These are phyloP conservation scores for Phasianus colchicus DNA, from an alignment of 2,113 vertebrate genomes.

Conservation along the genomic window DNA sequence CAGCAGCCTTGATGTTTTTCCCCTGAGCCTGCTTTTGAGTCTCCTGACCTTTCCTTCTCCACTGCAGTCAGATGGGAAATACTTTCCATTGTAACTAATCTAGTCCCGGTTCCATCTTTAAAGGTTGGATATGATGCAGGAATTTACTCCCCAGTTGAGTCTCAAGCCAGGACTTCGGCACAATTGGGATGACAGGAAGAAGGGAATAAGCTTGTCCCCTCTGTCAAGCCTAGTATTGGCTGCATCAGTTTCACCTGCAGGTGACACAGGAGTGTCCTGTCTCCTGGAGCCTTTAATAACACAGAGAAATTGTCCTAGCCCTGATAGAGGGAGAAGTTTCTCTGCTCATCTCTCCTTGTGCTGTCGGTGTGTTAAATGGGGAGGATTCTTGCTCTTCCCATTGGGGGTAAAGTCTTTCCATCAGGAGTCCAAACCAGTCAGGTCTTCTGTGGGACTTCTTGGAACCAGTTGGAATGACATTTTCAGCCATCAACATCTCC, in stretches of 20 bases:
- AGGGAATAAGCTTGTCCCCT: background rate
- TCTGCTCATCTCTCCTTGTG: background rate
- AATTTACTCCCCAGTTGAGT: background rate
- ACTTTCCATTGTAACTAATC: slow-evolving; percentile 43
- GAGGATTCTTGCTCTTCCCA: background rate
- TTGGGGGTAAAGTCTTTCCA: background rate
- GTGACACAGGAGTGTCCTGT: background rate
- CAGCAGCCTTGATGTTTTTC: slow-evolving; percentile 48
- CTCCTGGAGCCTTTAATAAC: background rate
- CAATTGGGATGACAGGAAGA: background rate
- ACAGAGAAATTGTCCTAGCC: background rate
- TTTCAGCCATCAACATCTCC: background rate
- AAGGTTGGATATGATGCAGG: background rate
- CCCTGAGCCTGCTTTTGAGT: slow-evolving; percentile 53
- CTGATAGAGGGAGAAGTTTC: background rate
- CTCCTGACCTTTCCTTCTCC: slow-evolving; percentile 37
- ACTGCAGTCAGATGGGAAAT: slow-evolving; percentile 28
- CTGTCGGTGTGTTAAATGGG: fast-evolving
- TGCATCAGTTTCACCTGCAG: background rate
- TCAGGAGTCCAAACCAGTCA: background rate
- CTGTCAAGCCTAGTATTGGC: background rate
- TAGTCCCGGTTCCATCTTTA: slow-evolving; percentile 34
- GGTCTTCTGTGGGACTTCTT: background rate
- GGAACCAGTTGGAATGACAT: background rate
- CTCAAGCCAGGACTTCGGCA: background rate